phyloP scores from a whole-genome alignment of 2,113 vertebrate genomes.

The Pagrus major region DNA sequence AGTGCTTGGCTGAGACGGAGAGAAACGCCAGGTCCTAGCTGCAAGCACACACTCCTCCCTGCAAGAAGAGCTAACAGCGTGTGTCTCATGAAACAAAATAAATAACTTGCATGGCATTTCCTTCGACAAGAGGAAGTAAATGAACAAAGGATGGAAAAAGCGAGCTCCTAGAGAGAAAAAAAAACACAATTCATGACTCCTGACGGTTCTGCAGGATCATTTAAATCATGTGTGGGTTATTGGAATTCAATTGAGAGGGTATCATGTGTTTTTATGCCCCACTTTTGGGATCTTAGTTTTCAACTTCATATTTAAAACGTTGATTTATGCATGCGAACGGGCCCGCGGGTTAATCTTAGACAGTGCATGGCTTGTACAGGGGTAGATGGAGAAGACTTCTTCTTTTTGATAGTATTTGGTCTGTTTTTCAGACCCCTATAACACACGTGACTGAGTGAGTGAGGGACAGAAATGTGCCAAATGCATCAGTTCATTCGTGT shows the following conservation, averaged over 20 bases:
- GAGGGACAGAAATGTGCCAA: slow-evolving; percentile 76
- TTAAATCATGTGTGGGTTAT: slow-evolving; percentile 54
- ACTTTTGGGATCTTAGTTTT: slow-evolving; percentile 78
- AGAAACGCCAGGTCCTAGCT: slow-evolving; percentile 95
- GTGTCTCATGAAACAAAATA: slow-evolving; percentile 43
- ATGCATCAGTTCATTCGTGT: slow-evolving; percentile 76
- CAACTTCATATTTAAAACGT: slow-evolving; percentile 78
- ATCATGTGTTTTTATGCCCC: slow-evolving; percentile 63
- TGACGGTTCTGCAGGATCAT: slow-evolving; percentile 43
- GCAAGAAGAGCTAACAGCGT: slow-evolving; percentile 60
- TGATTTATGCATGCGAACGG: slow-evolving; percentile 81
- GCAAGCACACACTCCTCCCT: slow-evolving; percentile 39
- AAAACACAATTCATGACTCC: slow-evolving; percentile 25
- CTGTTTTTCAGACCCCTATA: slow-evolving; percentile 75
- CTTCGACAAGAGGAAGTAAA: slow-evolving; percentile 64
- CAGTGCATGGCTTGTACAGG: slow-evolving; percentile 91
- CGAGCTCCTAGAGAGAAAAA: slow-evolving; percentile 34
- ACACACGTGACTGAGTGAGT: slow-evolving; percentile 50
- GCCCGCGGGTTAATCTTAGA: slow-evolving; percentile 73
- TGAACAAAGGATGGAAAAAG: slow-evolving; percentile 53
- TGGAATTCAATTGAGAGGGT: slow-evolving; percentile 54
- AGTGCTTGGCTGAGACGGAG: slow-evolving; percentile 98
- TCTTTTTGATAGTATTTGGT: slow-evolving; percentile 79
- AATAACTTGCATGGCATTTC: slow-evolving; percentile 74
- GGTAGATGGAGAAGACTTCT: slow-evolving; percentile 83